Conservation (phyloP, 2,113 vertebrate species). For the Crotalus helleri region DNA sequence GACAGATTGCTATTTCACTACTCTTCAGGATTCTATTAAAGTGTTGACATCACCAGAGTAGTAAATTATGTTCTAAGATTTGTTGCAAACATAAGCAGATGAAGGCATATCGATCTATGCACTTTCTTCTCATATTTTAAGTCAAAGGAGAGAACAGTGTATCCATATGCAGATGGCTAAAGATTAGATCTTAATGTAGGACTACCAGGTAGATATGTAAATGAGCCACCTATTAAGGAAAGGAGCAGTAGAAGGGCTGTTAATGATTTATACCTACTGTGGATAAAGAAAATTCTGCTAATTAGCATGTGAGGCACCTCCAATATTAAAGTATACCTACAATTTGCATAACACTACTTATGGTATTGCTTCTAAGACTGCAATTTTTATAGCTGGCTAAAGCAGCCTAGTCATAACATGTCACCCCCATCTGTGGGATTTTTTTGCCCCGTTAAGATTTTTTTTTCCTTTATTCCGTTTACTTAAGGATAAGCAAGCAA, state of each 20-base stretch:
- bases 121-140: background rate
- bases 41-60: background rate
- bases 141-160: background rate
- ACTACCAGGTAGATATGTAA: background rate
- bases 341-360: background rate
- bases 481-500: background rate
- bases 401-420: background rate
- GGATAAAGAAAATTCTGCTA: slow-evolving; percentile 3
- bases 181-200: background rate
- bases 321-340: background rate
- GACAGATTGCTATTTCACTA: background rate
- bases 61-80: background rate
- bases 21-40: background rate
- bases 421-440: background rate
- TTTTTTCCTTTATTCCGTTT: background rate
- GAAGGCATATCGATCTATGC: background rate
- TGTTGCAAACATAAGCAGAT: background rate
- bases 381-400: background rate
- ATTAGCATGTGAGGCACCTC: background rate
- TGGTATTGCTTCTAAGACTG: slow-evolving; percentile 9
- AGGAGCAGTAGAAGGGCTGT: background rate
- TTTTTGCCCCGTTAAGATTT: background rate
- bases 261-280: slow-evolving; percentile 20
- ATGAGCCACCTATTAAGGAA: slow-evolving; percentile 1
- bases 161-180: background rate